Evolutionary conservation across 2,888 invertebrate species (phyloP), one percentile per base, ranked within the genome.

Genomic region (Carcina quercana): DNA sequence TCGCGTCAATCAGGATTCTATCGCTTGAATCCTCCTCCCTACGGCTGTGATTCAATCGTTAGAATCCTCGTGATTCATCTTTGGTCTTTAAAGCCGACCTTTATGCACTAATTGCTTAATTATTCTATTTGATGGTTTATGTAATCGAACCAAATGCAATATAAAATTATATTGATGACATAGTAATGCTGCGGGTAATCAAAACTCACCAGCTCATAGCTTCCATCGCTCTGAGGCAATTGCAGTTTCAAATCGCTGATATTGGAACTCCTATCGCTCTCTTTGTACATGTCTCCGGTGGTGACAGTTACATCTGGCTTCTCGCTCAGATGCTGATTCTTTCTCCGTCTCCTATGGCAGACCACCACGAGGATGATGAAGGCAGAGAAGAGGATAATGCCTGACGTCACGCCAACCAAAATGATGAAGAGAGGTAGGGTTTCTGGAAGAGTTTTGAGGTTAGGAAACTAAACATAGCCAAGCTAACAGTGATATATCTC

Each of bases 181-280:
- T 3, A n/a, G 19, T 19, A 8, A 7, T 19, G 2, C 3, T 10
- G 3, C 12, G 3, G 13, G n/a, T n/a, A n/a, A n/a, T n/a, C n/a
- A 15, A 15, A 54, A 68, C 86, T 85, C 50, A 89, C 90, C 85
- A 87, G 84, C 54, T 93, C 92, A 66, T 91, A 92, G 45, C 90
- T 90, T 15, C 92, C 92, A 35, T 92, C 92, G 34, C 91, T 90
- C 10, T 95, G 94, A 21, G 95, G 88, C 40, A 96, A 86, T 67
- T 96, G 95, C 43, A 94, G 86, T 74, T 96, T 96, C 62, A 96
- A 82, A 71, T 96, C 96, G 45, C 96, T 96, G 50, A 96, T 95
- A 69, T 95, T 95, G 17, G 96, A 96, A 55, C 95, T 95, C 40
- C 94, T 87, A 65, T 96, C 96, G 37, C 95, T 95, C 62, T 92